Evolutionary conservation across 2,888 invertebrate genomes (phyloP).

Genomic region (Zygaena filipendulae): DNA sequence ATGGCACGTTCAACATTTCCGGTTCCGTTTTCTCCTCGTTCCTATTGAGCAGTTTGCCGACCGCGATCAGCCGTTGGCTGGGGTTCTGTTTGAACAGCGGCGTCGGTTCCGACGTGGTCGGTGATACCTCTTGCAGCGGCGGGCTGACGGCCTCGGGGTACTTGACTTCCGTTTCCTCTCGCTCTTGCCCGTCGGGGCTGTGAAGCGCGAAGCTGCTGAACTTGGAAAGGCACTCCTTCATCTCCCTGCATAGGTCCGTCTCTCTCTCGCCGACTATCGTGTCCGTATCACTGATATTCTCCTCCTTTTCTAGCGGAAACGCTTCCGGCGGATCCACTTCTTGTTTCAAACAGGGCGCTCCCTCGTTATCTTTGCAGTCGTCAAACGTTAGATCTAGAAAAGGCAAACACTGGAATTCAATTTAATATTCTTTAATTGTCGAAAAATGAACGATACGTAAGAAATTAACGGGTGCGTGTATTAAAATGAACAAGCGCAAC

Average conservation of each 20-base stretch:
- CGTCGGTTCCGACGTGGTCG: constrained; percentile 38
- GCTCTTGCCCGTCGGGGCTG: constrained; percentile 21
- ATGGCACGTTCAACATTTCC: constrained; percentile 31
- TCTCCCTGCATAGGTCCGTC: constrained; percentile 35
- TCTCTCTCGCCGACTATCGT: constrained; percentile 43
- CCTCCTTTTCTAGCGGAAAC: constrained; percentile 42
- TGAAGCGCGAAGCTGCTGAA: constrained; percentile 46
- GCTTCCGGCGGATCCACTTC: constrained; percentile 49
- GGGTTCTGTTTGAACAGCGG: constrained; percentile 42
- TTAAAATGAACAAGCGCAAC: too few species aligned
- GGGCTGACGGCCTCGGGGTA: constrained; percentile 53
- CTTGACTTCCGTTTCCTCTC: constrained; percentile 21
- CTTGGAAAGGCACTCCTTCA: constrained; percentile 52
- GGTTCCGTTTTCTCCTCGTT: constrained; percentile 25
- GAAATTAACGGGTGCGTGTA: too few species aligned
- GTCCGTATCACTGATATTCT: constrained; percentile 39
- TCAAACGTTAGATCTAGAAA: too few species aligned
- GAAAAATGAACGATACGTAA: too few species aligned
- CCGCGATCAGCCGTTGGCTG: constrained; percentile 34
- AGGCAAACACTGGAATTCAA: too few species aligned
- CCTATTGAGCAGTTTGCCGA: constrained; percentile 36
- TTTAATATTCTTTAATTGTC: too few species aligned
- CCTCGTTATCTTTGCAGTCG: constrained; percentile 24
- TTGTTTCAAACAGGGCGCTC: constrained; percentile 18
- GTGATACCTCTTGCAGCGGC: constrained; percentile 54